A percentile compares a stretch with the other conserved stretches of the same genome.
Evolutionary conservation across 2,113 vertebrate species (phyloP).

Genomic region (Amblyornis subalaris): DNA sequence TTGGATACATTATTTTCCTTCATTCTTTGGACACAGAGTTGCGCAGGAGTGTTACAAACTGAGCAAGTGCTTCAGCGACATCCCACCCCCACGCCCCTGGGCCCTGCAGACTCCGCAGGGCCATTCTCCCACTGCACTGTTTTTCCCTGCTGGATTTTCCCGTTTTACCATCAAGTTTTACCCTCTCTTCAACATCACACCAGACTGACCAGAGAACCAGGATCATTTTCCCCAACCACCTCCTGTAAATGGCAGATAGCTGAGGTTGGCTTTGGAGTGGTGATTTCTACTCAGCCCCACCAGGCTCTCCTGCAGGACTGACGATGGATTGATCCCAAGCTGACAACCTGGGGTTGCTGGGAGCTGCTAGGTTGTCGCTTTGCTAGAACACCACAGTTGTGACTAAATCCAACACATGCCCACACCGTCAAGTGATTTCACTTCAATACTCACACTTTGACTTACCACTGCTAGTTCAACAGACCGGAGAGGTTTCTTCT

Average conservation of each 20-base stretch:
- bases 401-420: neutral
- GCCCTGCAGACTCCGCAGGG: neutral
- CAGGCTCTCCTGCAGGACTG: neutral
- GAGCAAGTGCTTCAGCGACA: neutral
- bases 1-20: neutral
- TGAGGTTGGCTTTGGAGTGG: neutral
- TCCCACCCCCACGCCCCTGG: neutral
- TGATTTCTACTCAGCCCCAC: neutral
- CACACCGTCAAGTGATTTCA: neutral
- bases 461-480: neutral
- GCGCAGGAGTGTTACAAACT: neutral
- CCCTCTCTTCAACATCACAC: neutral
- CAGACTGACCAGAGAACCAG: neutral
- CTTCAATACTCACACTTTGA: neutral
- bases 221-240: no score
- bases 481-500: neutral
- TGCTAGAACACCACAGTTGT: neutral
- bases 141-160: no score
- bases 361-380: neutral
- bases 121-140: accelerated
- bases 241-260: neutral
- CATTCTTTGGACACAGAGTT: neutral
- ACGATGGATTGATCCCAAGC: neutral
- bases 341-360: no score
- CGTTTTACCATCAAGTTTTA: neutral